Conservation (phyloP, 2,888 invertebrate species). For the Acanthococcus lagerstroemiae region DNA sequence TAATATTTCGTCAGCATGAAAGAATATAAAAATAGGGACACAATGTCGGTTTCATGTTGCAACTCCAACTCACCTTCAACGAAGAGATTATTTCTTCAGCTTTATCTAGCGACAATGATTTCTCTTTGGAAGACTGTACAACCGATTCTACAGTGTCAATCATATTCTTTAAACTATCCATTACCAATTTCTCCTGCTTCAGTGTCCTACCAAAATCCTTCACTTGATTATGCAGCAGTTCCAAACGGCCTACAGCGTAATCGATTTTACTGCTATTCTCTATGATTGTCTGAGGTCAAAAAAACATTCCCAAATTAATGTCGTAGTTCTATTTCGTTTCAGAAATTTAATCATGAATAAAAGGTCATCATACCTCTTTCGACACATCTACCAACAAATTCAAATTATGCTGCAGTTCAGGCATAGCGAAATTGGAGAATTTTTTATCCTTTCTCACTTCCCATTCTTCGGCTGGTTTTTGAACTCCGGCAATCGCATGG, state of each 20-base stretch:
- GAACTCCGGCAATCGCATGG: slow-evolving; percentile 67
- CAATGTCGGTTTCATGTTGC: background rate
- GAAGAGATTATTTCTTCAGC: slow-evolving; percentile 50
- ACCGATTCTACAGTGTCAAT: slow-evolving; percentile 56
- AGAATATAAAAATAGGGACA: too few species aligned
- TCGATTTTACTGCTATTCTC: slow-evolving; percentile 67
- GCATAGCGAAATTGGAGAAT: slow-evolving; percentile 61
- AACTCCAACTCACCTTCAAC: slow-evolving; percentile 48
- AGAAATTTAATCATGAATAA: background rate
- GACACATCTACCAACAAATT: slow-evolving; percentile 83
- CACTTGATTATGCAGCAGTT: slow-evolving; percentile 69
- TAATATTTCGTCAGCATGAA: too few species aligned
- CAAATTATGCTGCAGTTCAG: slow-evolving; percentile 86
- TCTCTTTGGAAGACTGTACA: slow-evolving; percentile 34
- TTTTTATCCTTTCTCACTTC: slow-evolving; percentile 50
- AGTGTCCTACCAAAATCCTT: slow-evolving; percentile 57
- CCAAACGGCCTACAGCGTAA: slow-evolving; percentile 65
- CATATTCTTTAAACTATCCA: slow-evolving; percentile 60
- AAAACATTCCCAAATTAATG: background rate
- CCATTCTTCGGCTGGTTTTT: slow-evolving; percentile 49
- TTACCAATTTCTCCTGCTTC: slow-evolving; percentile 59
- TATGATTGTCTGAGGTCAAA: slow-evolving; percentile 61
- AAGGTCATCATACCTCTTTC: slow-evolving; percentile 59
- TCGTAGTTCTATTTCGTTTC: too few species aligned
- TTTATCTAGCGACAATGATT: slow-evolving; percentile 46